These are phyloP conservation scores for Incurvaria masculella DNA, from an alignment of 2,888 invertebrate species.

Conservation along the genomic window DNA sequence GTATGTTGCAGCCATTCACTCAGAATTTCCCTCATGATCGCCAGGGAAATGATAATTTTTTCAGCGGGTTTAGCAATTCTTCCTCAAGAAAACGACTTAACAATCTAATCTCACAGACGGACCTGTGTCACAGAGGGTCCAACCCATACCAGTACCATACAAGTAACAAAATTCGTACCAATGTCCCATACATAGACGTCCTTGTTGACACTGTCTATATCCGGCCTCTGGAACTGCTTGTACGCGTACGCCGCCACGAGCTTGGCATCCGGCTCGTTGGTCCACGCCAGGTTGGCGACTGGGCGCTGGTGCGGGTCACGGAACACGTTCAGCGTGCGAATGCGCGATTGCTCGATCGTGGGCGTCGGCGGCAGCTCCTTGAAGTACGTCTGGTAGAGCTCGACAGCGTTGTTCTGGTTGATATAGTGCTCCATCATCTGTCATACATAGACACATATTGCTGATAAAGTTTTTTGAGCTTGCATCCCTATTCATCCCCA, in stretches of 20 bases:
- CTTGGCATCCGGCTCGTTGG: slow-evolving; percentile 61
- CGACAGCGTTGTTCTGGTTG: slow-evolving; percentile 75
- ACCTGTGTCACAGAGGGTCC: too few relatives aligned
- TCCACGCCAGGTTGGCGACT: slow-evolving; percentile 66
- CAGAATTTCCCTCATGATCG: too few relatives aligned
- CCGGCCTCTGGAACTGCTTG: slow-evolving; percentile 21
- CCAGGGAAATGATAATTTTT: too few relatives aligned
- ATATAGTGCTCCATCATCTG: slow-evolving; percentile 64
- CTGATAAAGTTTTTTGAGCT: too few relatives aligned
- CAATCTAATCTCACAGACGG: too few relatives aligned
- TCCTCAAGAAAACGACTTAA: too few relatives aligned
- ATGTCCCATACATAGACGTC: slow-evolving; percentile 68
- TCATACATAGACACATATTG: too few relatives aligned
- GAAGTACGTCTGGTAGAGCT: slow-evolving; percentile 78
- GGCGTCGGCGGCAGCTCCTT: slow-evolving; percentile 44
- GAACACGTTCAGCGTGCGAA: slow-evolving; percentile 65
- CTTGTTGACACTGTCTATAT: slow-evolving; percentile 35
- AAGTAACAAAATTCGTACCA: slow-evolving; percentile 24
- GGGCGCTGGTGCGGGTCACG: slow-evolving; percentile 53
- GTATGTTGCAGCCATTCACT: too few relatives aligned
- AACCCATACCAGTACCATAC: too few relatives aligned
- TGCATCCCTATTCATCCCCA: too few relatives aligned
- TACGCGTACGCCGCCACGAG: slow-evolving; percentile 63
- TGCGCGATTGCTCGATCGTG: slow-evolving; percentile 53
- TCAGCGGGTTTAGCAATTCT: too few relatives aligned